Base-by-base conservation (phyloP, 2,797 vertebrate genomes). In the Phalloptychus januarius region DNA sequence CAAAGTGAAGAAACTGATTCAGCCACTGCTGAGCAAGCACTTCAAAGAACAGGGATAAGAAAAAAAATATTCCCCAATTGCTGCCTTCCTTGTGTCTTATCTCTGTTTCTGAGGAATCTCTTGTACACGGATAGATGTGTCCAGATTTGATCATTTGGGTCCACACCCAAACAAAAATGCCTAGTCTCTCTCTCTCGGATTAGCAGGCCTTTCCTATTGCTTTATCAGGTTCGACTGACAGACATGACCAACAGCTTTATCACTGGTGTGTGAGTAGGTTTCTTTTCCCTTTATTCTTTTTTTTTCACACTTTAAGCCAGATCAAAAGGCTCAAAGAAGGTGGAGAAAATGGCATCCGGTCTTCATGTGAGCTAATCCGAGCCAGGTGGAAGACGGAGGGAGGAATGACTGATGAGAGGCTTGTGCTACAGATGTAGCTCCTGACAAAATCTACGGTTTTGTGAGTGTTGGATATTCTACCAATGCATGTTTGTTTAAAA, bases 311-410 rank as follows among this genome's bases (percentile, higher is more conserved):
- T 81, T 89, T 77, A 87, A 85, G 63, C 80, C 82, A 90, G 91
- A 91, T 94, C 86, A 94, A 91, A 93, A 91, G 77, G 38, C 72
- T 85, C 75, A 81, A 81, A 86, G 84, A 87, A 77, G 85, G 78
- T 69, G 78, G 42, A 79, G 81, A 80, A 79, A 86, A 85, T 63
- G 48, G 82, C 82, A 81, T 88, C 79, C 86, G 82, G 83, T 83
- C 77, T 81, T 83, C 78, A 61, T 83, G 82, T 69, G 74, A 86
- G 72, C 56, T 91, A 91, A 89, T 88, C 82, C 65, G 78, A 87
- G 78, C 83, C 90, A 92, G 88, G 79, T 80, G 61, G 87, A 90
- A 87, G 86, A 76, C 75, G 56, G 74, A 70, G 58, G 86, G 46
- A 79, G 73, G 84, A 89, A 81, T 79, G 72, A 82, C 48, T 83